Conservation (phyloP, 2,888 invertebrate genomes). For the Nipponacmea schrenckii region DNA sequence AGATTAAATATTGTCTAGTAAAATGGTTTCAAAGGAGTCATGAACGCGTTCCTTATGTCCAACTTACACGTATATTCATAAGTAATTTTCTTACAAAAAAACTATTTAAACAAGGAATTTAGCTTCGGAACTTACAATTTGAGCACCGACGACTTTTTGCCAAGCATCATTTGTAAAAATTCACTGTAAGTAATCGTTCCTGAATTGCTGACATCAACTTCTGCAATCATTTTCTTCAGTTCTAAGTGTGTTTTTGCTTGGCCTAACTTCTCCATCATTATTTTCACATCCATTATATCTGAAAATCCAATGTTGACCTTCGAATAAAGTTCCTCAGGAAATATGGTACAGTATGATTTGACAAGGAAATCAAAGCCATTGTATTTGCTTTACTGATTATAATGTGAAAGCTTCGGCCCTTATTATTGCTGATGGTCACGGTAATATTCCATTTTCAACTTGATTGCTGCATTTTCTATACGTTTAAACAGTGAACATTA, state of each 20-base stretch:
- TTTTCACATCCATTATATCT: conserved; percentile 63
- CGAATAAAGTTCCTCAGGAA: not conserved
- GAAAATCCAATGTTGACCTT: not conserved
- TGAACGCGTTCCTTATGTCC: too few species aligned
- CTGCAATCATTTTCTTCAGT: conserved; percentile 63
- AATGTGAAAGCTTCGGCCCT: too few species aligned
- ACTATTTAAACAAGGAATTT: too few species aligned
- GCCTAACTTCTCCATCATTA: conserved; percentile 64
- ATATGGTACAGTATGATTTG: not conserved
- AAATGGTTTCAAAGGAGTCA: not conserved
- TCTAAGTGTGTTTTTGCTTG: conserved; percentile 65
- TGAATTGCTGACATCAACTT: conserved; percentile 57
- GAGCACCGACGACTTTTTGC: conserved; percentile 56
- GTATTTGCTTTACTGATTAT: not conserved
- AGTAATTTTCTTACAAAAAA: too few species aligned
- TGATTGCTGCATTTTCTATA: too few species aligned
- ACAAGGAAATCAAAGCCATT: not conserved
- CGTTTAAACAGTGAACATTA: too few species aligned
- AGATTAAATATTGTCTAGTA: not conserved
- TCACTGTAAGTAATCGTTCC: conserved; percentile 63
- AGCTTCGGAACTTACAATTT: conserved; percentile 53
- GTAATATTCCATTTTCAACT: too few species aligned
- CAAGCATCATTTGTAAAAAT: conserved; percentile 64
- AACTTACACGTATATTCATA: too few species aligned
- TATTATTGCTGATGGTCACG: not conserved